Evolutionary conservation across 2,888 invertebrate species (phyloP), one percentile per base, ranked within the genome.

Genomic region (Scaptomyza flava): DNA sequence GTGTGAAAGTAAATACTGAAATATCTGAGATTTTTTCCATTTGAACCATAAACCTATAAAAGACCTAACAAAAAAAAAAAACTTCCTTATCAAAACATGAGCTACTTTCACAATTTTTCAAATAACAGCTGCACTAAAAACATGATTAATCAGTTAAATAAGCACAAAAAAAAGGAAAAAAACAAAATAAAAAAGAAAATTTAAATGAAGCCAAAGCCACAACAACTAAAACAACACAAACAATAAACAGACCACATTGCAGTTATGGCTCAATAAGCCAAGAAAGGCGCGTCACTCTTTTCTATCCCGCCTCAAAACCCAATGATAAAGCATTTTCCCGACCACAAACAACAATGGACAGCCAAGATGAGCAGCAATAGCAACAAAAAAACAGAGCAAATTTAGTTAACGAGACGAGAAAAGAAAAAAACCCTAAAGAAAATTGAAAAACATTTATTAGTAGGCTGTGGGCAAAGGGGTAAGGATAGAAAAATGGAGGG

Each of bases 391-490:
- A 54, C 61, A 43, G 53, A 59, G 43, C 46, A 60, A 54, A 57
- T 38, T 48, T 38, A 56, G 52, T 58, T 58, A 57, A 60, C 43
- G 51, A 75, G 54, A 45, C 23, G 23, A 23, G 33, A 56, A 46
- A 46, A 1, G 17, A 46, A 65, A 69, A 66, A 54, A 79, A 74
- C 71, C 70, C 62, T 78, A 80, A 78, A 63, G 72, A 81, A 84
- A 82, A 84, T 82, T 88, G 78, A 82, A 86, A 84, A 87, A 80
- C 80, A 85, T 84, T 84, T 84, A 82, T 78, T 87, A 86, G 86
- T 64, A 60, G 61, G 36, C 56, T 8, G 38, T 8, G 38, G 52
- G 6, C n/a, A 59, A 27, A 51, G 59, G 33, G 3, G 5, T 27
- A 27, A 6, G 27, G 27, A 27, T 27, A 23, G 23, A 4, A 23